Base-by-base conservation (phyloP, 2,113 vertebrate genomes). In the Plestiodon gilberti region DNA sequence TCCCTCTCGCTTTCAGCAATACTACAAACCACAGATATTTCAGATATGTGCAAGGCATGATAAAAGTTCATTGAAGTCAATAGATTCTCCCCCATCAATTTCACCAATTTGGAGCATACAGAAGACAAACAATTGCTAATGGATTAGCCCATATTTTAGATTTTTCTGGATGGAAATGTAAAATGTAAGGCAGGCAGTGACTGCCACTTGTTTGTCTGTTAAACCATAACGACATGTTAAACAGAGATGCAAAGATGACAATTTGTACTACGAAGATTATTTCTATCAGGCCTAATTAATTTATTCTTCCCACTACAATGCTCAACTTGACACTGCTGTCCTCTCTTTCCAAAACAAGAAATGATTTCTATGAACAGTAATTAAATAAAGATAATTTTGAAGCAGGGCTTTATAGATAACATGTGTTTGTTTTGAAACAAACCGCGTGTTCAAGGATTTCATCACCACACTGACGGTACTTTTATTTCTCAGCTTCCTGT, bases 101-200 rank as follows among this genome's bases (percentile, higher is more conserved):
- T 69, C 67, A 33, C 30, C 15, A 15, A 28, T 6, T 15, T 28
- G 14, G 67, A 70, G 17, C 11, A 28, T 52, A 48, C 28, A 23
- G 23, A 25, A 35, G 6, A 28, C 62, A 15, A 82, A 57, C 22
- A 59, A 82, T 28, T 0, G 9, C 52, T 40, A 28, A 59, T 40
- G 6, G 57, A 55, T 70, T 33, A n/a, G n/a, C 23, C 64, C n/a
- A 35, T 43, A 82, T 82, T 77, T 77, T 71, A 35, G 28, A 82
- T 82, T 77, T 77, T 71, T 82, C n/a, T 59, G 52, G 48, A 71
- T 38, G 48, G 33, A 82, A 82, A 70, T 82, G 18, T 55, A 35
- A 69, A 70, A 43, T 55, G 48, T 82, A 71, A 82, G 69, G 6
- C 33, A 82, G 6, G n/a, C 48, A 38, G 33, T 18, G 65, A 38